A percentile compares a stretch with the other conserved stretches of the same genome.
These are phyloP conservation scores for Loris lydekkerianus DNA, from an alignment of 2,797 vertebrate species.

Conservation along the genomic window DNA sequence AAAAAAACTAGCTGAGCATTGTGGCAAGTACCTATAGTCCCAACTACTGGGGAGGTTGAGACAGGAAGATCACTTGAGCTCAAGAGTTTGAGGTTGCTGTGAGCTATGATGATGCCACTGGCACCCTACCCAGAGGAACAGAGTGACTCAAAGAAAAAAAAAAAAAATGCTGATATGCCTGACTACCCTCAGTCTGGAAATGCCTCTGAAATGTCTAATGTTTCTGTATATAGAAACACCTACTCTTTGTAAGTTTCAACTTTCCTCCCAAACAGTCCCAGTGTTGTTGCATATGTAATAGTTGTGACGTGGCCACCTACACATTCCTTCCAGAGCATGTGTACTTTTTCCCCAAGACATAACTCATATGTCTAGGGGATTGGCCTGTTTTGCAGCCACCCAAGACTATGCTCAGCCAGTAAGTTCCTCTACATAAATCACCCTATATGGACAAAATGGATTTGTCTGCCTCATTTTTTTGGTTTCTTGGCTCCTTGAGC, in stretches of 20 bases:
- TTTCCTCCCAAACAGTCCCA: neutral
- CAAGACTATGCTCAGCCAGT: neutral
- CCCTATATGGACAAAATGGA: too few relatives aligned
- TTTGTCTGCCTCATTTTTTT: neutral
- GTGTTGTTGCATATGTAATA: neutral
- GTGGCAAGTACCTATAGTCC: too few relatives aligned
- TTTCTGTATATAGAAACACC: neutral
- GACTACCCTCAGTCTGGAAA: neutral
- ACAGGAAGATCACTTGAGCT: too few relatives aligned
- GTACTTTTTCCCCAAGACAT: neutral
- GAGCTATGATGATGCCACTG: too few relatives aligned
- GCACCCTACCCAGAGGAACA: too few relatives aligned
- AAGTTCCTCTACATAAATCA: neutral
- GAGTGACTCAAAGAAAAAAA: too few relatives aligned
- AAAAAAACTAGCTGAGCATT: too few relatives aligned
- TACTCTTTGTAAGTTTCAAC: neutral
- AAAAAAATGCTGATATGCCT: neutral
- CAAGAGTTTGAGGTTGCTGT: too few relatives aligned
- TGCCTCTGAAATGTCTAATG: neutral
- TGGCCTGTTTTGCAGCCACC: neutral
- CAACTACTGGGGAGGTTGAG: too few relatives aligned
- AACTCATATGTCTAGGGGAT: neutral
- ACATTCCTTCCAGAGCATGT: neutral
- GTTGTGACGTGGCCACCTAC: neutral
- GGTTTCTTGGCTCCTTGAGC: neutral